Evolutionary conservation across 2,888 invertebrate species (phyloP).

Genomic region (Eupsilia transversa): DNA sequence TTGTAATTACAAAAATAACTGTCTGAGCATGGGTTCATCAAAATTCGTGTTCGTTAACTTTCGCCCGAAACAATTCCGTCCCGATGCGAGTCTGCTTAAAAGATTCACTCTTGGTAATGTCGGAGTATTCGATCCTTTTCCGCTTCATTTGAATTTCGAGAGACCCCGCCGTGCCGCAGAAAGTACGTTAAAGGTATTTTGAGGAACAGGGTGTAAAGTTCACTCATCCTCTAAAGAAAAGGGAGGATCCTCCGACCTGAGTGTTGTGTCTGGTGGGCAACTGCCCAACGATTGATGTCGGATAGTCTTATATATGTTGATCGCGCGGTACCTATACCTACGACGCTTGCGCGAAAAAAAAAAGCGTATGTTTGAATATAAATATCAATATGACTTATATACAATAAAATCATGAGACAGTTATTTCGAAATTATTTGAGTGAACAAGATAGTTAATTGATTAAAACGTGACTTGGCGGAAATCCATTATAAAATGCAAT

Average conservation of each 20-base stretch:
- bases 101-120: constrained; percentile 52
- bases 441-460: too few relatives aligned
- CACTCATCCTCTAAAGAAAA: too few relatives aligned
- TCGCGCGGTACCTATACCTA: too few relatives aligned
- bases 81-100: constrained; percentile 69
- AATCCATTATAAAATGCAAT: too few relatives aligned
- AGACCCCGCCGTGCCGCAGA: background rate
- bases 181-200: background rate
- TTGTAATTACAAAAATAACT: constrained; percentile 77
- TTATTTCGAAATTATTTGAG: background rate
- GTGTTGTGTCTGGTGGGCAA: too few relatives aligned
- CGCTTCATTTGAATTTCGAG: background rate
- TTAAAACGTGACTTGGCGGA: too few relatives aligned
- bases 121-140: constrained; percentile 34
- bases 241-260: too few relatives aligned
- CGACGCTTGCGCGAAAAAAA: too few relatives aligned
- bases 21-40: constrained; percentile 74
- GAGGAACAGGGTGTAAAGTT: too few relatives aligned
- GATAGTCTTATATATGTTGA: too few relatives aligned
- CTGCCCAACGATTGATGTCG: too few relatives aligned
- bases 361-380: too few relatives aligned
- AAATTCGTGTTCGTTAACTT: constrained; percentile 79
- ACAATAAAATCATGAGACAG: background rate
- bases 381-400: background rate
- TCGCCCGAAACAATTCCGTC: constrained; percentile 73